phyloP scores from a whole-genome alignment of 2,113 vertebrate species.

The Panthera tigris region DNA sequence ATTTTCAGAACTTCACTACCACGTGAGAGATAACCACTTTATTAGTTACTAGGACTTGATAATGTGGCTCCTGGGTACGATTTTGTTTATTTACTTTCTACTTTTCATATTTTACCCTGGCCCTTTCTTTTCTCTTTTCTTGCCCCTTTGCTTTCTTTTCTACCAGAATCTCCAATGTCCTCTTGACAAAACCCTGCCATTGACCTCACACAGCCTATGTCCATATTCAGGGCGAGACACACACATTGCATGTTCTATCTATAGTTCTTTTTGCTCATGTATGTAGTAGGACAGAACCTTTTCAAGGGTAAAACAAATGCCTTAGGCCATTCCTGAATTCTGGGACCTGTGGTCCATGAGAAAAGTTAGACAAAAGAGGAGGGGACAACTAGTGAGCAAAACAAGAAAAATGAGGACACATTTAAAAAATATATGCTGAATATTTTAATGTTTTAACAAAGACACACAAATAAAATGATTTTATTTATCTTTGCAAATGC shows the following conservation, averaged over 20 bases:
- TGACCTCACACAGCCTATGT: background rate
- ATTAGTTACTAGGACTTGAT: background rate
- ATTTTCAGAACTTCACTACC: background rate
- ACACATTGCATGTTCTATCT: rapidly evolving
- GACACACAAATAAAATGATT: background rate
- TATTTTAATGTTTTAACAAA: background rate
- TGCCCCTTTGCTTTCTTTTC: background rate
- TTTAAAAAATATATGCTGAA: background rate
- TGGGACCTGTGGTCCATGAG: background rate
- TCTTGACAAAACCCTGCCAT: background rate
- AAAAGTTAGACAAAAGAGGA: background rate
- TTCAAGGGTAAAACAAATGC: background rate
- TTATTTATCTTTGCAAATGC: background rate
- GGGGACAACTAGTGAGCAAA: background rate
- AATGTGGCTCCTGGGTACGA: too few relatives aligned
- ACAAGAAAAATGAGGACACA: background rate
- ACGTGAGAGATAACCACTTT: background rate
- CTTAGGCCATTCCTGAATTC: too few relatives aligned
- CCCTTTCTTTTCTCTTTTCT: background rate
- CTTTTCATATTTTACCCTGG: background rate
- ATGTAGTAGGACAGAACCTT: background rate
- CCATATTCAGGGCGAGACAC: background rate
- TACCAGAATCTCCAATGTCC: background rate
- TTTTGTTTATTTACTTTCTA: background rate
- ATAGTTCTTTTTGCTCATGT: background rate